A percentile compares a stretch with the other conserved stretches of the same genome.
Conservation (phyloP, 2,113 vertebrate genomes). For the Dasypus novemcinctus region DNA sequence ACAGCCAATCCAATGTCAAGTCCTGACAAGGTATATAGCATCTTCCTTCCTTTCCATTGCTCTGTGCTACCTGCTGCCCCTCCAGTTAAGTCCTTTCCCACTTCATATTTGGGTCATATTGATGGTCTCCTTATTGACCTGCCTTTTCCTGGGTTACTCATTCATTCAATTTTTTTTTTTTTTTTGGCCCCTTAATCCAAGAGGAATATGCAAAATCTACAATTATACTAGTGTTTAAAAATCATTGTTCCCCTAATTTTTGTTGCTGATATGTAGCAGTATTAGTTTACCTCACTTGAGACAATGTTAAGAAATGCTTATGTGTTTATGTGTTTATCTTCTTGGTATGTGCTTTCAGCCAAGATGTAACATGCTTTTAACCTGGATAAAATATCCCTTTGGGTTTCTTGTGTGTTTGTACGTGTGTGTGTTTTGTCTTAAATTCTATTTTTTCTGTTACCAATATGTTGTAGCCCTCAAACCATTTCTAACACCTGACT, state of each 20-base stretch:
- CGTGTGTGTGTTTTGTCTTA: neutral
- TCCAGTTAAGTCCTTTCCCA: neutral
- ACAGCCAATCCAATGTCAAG: neutral
- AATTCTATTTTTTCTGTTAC: neutral
- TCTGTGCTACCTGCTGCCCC: neutral
- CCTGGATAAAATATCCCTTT: neutral
- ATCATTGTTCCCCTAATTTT: neutral
- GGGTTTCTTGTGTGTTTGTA: neutral
- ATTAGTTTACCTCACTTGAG: neutral
- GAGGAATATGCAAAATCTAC: neutral
- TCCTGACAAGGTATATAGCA: neutral
- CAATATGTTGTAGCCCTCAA: neutral
- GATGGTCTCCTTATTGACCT: neutral
- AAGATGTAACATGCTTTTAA: neutral
- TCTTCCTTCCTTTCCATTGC: neutral
- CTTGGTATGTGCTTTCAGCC: neutral
- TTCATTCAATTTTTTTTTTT: neutral
- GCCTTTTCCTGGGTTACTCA: neutral
- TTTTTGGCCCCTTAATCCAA: neutral
- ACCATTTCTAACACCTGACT: neutral
- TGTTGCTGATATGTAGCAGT: neutral
- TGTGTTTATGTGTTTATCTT: slow-evolving; percentile 18
- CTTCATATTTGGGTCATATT: neutral
- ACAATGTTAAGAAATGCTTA: neutral
- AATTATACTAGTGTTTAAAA: neutral